Evolutionary conservation across 2,113 vertebrate genomes (phyloP).

Genomic region (Coptodon rendalli): DNA sequence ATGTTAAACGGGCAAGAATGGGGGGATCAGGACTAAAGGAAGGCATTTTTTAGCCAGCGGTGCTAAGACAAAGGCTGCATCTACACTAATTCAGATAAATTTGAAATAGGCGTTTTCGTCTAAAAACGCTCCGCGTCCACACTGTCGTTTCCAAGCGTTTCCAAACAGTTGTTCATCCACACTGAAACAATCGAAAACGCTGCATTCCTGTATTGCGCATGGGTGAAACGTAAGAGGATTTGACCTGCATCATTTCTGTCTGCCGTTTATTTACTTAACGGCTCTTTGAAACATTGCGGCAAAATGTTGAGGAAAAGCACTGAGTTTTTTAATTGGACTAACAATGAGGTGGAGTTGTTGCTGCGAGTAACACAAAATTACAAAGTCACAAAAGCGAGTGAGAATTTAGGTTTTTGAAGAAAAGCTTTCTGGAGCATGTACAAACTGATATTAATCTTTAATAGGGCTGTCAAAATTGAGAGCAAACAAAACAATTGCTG

Average conservation of each 20-base stretch:
- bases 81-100: background rate
- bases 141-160: background rate
- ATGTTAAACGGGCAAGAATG: background rate
- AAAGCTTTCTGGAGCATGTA: background rate
- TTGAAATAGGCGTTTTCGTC: background rate
- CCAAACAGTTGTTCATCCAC: background rate
- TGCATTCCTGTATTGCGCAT: background rate
- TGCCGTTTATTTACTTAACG: background rate
- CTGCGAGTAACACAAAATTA: background rate
- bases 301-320: background rate
- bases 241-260: background rate
- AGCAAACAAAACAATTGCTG: background rate
- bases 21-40: background rate
- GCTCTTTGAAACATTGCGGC: background rate
- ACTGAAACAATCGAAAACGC: background rate
- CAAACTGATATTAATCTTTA: background rate
- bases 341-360: background rate
- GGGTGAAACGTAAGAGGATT: background rate
- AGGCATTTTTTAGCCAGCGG: background rate
- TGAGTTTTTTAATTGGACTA: background rate
- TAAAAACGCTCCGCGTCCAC: background rate
- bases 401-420: background rate
- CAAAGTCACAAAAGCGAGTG: background rate
- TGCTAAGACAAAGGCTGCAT: background rate
- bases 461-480: background rate